Evolutionary conservation across 1,140 invertebrate species (phyloP).

Genomic region (Ceratosolen solmsi): DNA sequence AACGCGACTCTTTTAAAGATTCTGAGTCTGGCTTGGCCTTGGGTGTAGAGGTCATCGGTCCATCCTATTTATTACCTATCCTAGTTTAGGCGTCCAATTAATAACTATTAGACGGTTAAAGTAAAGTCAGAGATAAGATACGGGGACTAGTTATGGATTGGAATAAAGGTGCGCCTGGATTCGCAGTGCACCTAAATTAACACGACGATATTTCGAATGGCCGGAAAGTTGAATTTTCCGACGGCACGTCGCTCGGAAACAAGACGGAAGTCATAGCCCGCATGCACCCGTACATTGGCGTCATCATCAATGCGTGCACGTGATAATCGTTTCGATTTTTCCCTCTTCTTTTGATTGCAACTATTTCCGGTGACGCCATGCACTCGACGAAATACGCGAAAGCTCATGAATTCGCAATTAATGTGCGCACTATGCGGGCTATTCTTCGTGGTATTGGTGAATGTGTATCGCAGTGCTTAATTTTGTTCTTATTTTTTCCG

Average conservation of each 20-base stretch:
- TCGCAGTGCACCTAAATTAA: background rate
- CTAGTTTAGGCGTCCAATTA: too few relatives aligned
- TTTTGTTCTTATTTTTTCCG: background rate
- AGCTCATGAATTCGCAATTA: background rate
- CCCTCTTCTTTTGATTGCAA: background rate
- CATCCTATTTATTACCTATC: too few relatives aligned
- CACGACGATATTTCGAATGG: background rate
- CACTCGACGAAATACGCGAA: background rate
- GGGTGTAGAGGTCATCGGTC: too few relatives aligned
- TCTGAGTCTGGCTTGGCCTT: too few relatives aligned
- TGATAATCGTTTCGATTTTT: background rate
- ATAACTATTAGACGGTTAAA: too few relatives aligned
- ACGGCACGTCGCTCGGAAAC: background rate
- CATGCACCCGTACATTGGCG: background rate
- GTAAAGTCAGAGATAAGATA: background rate
- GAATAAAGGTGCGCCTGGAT: background rate
- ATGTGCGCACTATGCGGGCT: background rate
- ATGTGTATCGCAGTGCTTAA: background rate
- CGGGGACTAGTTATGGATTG: background rate
- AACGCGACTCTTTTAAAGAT: too few relatives aligned
- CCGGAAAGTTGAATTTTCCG: background rate
- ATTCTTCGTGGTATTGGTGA: conserved; percentile 23
- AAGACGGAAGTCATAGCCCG: background rate
- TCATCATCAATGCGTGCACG: background rate
- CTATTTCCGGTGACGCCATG: background rate